Evolutionary conservation across 2,113 vertebrate species (phyloP), one percentile per base, ranked within the genome.

Genomic region (Asarcornis scutulata): DNA sequence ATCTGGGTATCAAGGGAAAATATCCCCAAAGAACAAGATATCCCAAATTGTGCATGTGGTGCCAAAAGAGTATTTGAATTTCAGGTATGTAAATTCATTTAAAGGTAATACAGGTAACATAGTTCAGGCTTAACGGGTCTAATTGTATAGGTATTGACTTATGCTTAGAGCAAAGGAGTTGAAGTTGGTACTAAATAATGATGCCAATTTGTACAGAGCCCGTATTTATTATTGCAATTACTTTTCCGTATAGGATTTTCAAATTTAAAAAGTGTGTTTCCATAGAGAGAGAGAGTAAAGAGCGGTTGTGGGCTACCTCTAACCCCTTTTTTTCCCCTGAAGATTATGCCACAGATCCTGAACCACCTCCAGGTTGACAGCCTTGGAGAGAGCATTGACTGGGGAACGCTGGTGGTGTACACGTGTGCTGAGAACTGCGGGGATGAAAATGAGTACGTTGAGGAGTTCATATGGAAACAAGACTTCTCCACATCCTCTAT

Each of bases 261-360:
- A 53, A 26, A 22, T 53, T 25, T 0, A 40, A 26, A 69, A 77
- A 13, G 25, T 14, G 55, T 21, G 38, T 52, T 71, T 29, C 56
- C 17, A 40, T 42, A 31, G 64, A 59, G 23, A 42, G 68, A 81
- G 17, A 40, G 16, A 27, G 40, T 4, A 67, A 36, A 48, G 44
- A 25, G 13, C 36, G 10, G 38, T 38, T 72, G 20, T 67, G 31
- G 13, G 36, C 58, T 60, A 38, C 9, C 50, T 83, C 58, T 96
- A n/a, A 95, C 55, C 13, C 23, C 5, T 29, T 36, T 83, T 79
- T 48, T 48, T 11, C 17, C 50, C 58, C 46, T 91, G 20, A 78
- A 99, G 99, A 98, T 99, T 73, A 99, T 99, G 99, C 99, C 99
- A 10, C 99, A 99, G 96, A 98, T 99, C 73, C 97, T 99, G 63